Evolutionary conservation across 2,113 vertebrate species (phyloP).

Genomic region (Philantomba maxwellii): DNA sequence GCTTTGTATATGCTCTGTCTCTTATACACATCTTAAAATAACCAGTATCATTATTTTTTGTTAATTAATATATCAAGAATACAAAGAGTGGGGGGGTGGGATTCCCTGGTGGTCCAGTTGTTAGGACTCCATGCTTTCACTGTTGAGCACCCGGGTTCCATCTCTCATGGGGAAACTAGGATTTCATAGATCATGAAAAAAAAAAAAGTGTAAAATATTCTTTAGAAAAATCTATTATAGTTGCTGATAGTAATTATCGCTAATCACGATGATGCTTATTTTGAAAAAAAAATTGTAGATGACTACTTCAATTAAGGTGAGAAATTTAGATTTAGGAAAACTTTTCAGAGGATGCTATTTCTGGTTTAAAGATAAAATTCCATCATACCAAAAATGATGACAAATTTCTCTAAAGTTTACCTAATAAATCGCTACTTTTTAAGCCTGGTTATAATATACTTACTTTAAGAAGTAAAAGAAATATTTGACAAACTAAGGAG

Average conservation of each 20-base stretch:
- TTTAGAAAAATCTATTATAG: background rate
- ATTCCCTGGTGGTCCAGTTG: background rate
- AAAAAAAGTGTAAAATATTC: background rate
- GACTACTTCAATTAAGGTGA: background rate
- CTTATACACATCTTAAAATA: no score
- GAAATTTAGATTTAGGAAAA: background rate
- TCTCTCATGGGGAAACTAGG: background rate
- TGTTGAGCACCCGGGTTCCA: background rate
- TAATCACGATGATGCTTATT: background rate
- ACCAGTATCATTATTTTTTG: no score
- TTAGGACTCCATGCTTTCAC: background rate
- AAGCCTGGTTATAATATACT: background rate
- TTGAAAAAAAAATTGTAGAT: background rate
- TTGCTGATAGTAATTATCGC: background rate
- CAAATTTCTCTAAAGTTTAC: background rate
- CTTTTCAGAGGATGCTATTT: background rate
- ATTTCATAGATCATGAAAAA: background rate
- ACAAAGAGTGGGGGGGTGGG: background rate
- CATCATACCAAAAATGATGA: background rate
- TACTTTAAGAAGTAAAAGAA: background rate
- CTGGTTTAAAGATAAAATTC: conserved; percentile 7
- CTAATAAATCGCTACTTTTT: background rate
- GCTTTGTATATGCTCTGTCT: no score
- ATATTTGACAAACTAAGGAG: background rate
- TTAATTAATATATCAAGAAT: background rate